These are phyloP conservation scores for Crotalus horridus DNA, from an alignment of 2,113 vertebrate species.

Conservation along the genomic window DNA sequence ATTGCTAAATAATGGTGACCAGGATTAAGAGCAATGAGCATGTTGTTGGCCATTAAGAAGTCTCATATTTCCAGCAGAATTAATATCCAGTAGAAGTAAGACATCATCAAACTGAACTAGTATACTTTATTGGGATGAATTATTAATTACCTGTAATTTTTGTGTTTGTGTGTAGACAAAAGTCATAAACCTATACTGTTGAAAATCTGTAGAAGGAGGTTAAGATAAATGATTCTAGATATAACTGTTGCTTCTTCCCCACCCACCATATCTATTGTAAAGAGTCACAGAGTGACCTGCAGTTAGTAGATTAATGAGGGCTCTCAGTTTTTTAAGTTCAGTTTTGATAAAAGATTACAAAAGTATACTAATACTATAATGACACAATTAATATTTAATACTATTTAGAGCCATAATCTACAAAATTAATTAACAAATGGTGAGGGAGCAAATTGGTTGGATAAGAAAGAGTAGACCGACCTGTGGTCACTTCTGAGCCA, in stretches of 20 bases:
- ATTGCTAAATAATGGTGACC: not conserved
- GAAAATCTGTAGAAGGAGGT: not conserved
- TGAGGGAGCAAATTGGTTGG: not conserved
- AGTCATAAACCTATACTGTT: not conserved
- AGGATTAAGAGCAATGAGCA: not conserved
- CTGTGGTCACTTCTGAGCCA: not conserved
- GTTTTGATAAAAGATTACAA: not conserved
- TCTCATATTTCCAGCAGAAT: not conserved
- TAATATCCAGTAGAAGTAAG: not conserved
- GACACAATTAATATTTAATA: not conserved
- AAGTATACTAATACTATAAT: not conserved
- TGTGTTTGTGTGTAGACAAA: not conserved
- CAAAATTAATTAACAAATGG: not conserved
- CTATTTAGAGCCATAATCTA: not conserved
- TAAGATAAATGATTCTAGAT: not conserved
- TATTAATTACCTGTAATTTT: not conserved
- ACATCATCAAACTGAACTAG: not conserved
- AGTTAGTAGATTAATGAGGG: not conserved
- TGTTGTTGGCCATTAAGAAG: not conserved
- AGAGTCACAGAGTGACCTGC: not conserved
- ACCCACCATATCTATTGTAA: not conserved
- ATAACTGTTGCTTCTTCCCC: not conserved
- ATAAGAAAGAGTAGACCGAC: not conserved
- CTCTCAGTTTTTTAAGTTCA: not conserved
- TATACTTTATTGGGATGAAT: not conserved